Evolutionary conservation across 2,888 invertebrate genomes (phyloP).

Genomic region (Ophonus ardosiacus): DNA sequence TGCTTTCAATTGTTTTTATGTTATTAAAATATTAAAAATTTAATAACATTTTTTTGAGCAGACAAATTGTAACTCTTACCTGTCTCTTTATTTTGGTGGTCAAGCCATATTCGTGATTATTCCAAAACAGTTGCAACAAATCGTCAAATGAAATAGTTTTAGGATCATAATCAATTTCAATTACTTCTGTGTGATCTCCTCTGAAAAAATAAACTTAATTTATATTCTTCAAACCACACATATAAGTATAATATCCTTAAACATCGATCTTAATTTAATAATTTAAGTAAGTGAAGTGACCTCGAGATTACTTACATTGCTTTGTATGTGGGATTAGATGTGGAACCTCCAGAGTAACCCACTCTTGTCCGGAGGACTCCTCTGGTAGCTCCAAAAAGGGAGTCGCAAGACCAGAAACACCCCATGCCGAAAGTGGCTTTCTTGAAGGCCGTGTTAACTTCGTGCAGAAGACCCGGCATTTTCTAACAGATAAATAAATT

Average conservation of each 20-base stretch:
- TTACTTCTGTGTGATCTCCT: constrained; percentile 96
- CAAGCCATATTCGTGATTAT: constrained; percentile 92
- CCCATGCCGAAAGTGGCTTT: constrained; percentile 95
- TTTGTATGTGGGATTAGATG: constrained; percentile 88
- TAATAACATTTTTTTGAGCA: neutral
- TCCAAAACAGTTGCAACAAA: constrained; percentile 92
- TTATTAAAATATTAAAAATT: neutral
- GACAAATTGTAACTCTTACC: constrained; percentile 75
- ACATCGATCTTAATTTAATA: constrained; percentile 7
- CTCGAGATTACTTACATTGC: constrained; percentile 83
- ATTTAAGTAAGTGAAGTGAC: neutral
- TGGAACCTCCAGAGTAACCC: constrained; percentile 94
- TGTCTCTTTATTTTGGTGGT: constrained; percentile 89
- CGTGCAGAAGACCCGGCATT: constrained; percentile 79
- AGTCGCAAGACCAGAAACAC: constrained; percentile 95
- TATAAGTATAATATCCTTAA: constrained; percentile 10
- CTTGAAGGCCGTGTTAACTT: constrained; percentile 81
- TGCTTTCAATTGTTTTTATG: neutral
- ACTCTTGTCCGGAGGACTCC: constrained; percentile 94
- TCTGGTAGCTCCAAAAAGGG: constrained; percentile 85
- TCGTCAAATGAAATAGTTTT: constrained; percentile 85
- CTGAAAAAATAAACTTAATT: constrained; percentile 76
- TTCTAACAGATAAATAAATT: constrained; percentile 65
- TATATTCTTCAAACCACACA: constrained; percentile 21
- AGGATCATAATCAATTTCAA: constrained; percentile 94